These are phyloP conservation scores for Papilio helenus DNA, from an alignment of 1,140 invertebrate species.

Conservation along the genomic window DNA sequence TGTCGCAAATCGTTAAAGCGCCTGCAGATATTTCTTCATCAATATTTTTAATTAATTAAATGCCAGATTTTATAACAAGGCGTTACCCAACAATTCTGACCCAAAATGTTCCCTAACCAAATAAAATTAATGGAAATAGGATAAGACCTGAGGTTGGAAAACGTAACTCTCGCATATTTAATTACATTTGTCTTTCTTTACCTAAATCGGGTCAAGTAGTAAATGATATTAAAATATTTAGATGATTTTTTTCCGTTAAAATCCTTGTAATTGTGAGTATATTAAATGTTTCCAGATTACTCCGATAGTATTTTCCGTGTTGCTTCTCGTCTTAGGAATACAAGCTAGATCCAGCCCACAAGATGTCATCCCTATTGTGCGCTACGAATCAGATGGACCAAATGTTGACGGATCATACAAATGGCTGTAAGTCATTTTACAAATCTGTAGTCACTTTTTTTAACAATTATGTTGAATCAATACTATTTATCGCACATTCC, in stretches of 20 bases:
- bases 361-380: slow-evolving; percentile 82
- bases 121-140: background rate
- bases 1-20: background rate
- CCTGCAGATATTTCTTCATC: background rate
- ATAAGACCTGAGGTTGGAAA: background rate
- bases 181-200: too few relatives aligned
- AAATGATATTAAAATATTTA: background rate
- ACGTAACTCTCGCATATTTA: too few relatives aligned
- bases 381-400: slow-evolving; percentile 84
- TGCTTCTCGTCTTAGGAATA: slow-evolving; percentile 42
- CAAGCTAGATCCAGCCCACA: slow-evolving; percentile 49
- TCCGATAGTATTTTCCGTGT: slow-evolving; percentile 48
- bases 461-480: background rate
- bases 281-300: slow-evolving; percentile 61
- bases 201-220: too few relatives aligned
- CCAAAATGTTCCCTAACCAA: too few relatives aligned
- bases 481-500: background rate
- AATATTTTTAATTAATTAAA: background rate
- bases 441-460: background rate
- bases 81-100: background rate
- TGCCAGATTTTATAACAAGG: background rate
- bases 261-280: background rate
- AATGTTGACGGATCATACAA: slow-evolving; percentile 88
- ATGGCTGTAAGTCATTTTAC: slow-evolving; percentile 81
- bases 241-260: background rate